Evolutionary conservation across 2,888 invertebrate species (phyloP), one percentile per base, ranked within the genome.

Genomic region (Lithosia quadra): DNA sequence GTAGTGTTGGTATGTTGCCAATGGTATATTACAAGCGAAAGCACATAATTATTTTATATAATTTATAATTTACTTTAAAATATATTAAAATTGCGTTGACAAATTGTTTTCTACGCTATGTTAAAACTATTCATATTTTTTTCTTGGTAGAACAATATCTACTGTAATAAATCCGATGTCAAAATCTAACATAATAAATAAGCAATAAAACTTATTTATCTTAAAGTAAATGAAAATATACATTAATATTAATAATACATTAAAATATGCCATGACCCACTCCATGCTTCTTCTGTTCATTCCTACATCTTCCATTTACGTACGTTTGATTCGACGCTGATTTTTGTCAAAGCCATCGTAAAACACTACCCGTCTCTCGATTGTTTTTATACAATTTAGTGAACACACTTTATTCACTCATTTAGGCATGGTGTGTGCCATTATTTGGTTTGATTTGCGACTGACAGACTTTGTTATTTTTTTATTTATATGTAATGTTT

Each of bases 361-460:
- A 92, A 94, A 93, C 93, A 93, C 87, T 88, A 84, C 87, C 86
- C 85, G 84, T 85, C 86, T 86, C 85, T 81, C 91, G 88, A 93
- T 93, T 94, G 94, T 94, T 94, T 94, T 94, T 93, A 92, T 92
- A 94, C 92, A 93, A 93, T 93, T 92, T 90, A 88, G 90, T 86
- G 79, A 76, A 83, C 86, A 80, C 86, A 87, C 88, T 86, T 90
- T 88, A 88, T 85, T 85, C 88, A 88, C 85, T 89, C 89, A 88
- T 90, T 91, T 89, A 86, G 88, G 84, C 88, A 89, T 87, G 89
- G 89, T 86, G 87, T 86, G 87, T 80, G 85, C 85, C 89, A 90
- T 91, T 91, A 91, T 91, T 91, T 88, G 87, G 87, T 91, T 91
- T 92, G 91, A 93, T 93, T 92, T 92, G 90, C 90, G 89, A 91